phyloP scores from a whole-genome alignment of 2,113 vertebrate species.

The Uria lomvia region DNA sequence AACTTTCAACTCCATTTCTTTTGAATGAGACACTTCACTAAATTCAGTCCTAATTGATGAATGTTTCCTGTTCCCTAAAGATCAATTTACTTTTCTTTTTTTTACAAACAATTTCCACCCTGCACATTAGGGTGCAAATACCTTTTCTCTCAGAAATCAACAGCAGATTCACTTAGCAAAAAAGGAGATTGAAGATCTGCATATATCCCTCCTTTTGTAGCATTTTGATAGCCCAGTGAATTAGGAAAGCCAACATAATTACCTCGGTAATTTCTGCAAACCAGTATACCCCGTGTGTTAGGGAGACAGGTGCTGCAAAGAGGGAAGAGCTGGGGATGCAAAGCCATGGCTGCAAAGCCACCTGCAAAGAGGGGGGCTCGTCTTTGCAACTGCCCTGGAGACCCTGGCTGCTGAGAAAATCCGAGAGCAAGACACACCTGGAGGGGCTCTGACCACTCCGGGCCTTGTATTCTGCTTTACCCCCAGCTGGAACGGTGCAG shows the following conservation, averaged over 20 bases:
- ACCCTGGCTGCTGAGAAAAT: neutral
- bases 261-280: neutral
- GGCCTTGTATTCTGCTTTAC: too few relatives aligned
- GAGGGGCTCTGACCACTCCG: neutral
- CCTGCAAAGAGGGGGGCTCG: fast-evolving
- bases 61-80: neutral
- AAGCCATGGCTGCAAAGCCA: neutral
- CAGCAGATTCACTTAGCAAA: neutral
- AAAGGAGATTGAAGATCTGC: neutral
- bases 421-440: neutral
- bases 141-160: neutral
- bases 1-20: neutral
- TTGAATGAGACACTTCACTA: neutral
- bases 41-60: neutral
- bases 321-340: neutral
- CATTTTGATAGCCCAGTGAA: neutral
- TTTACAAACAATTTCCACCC: neutral
- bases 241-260: neutral
- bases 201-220: neutral
- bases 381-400: neutral
- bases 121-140: neutral
- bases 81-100: neutral
- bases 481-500: neutral
- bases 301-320: neutral
- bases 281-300: fast-evolving